Conservation (phyloP, 2,797 vertebrate genomes). For the Lutjanus campechanus region DNA sequence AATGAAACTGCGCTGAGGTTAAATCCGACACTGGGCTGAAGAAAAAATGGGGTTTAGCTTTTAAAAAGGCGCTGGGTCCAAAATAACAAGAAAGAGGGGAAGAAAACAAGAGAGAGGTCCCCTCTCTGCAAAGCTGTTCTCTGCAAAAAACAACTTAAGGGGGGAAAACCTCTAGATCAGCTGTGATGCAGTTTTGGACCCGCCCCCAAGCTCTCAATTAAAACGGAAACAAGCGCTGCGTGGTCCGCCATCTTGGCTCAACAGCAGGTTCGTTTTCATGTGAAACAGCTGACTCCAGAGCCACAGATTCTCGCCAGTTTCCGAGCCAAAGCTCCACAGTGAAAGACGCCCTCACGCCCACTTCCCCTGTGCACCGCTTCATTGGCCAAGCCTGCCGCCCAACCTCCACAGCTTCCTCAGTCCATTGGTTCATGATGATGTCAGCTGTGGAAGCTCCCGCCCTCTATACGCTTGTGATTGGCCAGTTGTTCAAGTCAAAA, state of each 20-base stretch:
- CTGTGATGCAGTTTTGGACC: conserved; percentile 83
- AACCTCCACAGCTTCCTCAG: conserved; percentile 57
- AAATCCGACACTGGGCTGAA: conserved; percentile 8
- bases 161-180: conserved; percentile 81
- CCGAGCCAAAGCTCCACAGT: not conserved
- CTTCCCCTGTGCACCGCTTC: not conserved
- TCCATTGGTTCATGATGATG: conserved; percentile 74
- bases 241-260: conserved; percentile 83
- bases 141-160: conserved; percentile 86
- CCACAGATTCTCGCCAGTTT: conserved; percentile 61
- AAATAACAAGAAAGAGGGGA: conserved; percentile 56
- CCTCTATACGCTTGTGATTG: conserved; percentile 31
- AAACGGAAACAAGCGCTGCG: conserved; percentile 39
- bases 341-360: conserved; percentile 47
- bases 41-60: conserved; percentile 12
- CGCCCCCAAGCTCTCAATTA: conserved; percentile 70
- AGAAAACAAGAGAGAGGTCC: conserved; percentile 66
- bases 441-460: conserved; percentile 59
- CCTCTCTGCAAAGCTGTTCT: conserved; percentile 84
- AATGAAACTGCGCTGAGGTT: conserved; percentile 40
- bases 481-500: conserved; percentile 39
- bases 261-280: fast-evolving
- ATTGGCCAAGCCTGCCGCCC: conserved; percentile 65
- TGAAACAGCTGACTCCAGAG: conserved; percentile 24
- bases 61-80: conserved; percentile 40